Evolutionary conservation across 2,888 invertebrate genomes (phyloP), one percentile per base, ranked within the genome.

Genomic region (Mesorhabditis spiculigera): DNA sequence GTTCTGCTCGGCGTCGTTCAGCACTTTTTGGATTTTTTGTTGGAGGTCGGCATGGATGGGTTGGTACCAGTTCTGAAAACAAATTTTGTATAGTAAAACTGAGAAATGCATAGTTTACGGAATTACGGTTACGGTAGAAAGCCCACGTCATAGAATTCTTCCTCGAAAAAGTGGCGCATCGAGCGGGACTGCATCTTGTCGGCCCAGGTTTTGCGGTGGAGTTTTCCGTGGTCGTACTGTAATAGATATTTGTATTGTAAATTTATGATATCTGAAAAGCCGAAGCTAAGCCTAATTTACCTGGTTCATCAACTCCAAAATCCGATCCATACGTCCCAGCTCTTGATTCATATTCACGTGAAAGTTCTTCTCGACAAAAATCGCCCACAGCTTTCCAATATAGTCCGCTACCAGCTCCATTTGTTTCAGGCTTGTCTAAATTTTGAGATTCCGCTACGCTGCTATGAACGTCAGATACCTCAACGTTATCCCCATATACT

Each of bases 171-270:
- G 63, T 81, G 81, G 44, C 79, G 75, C 85, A 85, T 85, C 69
- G 84, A 81, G 64, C 85, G 67, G n/a, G 80, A 75, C 68, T 83
- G 77, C 85, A 85, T 85, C 73, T 82, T 84, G 69, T 85, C 85
- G 0, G 85, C 85, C 85, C 85, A 85, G 8, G 75, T 79, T 67
- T 79, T 73, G 8, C 81, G 63, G 66, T 82, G 81, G 42, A 85
- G 72, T 28, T 76, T 74, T 28, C 82, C 80, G 58, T 73, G 64
- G 43, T 83, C 83, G 71, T 83, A 85, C 73, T 85, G 68, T 42
- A 75, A 72, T 63, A 41, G 10, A 43, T 44, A 28, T 43, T 69
- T 8, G 41, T 1, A 62, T 45, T 41, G 67, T 58, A 5, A 42
- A 10, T 66, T 45, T 63, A 4, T 50, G 64, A 65, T 16, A 8